Base-by-base conservation (phyloP, 2,888 invertebrate genomes). In the Eilema sororculum region DNA sequence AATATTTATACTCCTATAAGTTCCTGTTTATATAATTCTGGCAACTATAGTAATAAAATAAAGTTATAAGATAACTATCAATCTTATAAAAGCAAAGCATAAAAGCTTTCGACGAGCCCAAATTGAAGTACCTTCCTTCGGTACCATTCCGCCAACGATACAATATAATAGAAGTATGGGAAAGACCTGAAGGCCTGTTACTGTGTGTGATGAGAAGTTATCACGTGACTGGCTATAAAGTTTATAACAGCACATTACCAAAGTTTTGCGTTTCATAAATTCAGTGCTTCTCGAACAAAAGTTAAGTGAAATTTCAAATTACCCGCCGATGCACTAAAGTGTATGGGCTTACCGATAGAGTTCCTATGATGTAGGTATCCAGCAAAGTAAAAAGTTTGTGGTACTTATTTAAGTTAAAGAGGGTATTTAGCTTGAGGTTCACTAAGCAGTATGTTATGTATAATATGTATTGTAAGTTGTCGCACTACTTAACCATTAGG, bases 221-320 rank as follows among this genome's bases (percentile, higher is more conserved):
- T 71, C 67, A 76, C 65, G 64, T 74, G 76, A 72, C 80, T 76
- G 56, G 70, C 76, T 68, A 64, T 69, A 70, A 79, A 80, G 74
- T 79, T 81, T 74, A 73, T 71, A 76, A 73, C 68, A 76, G 71
- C 73, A 80, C 78, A 76, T 81, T 76, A 85, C 71, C 63, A 76
- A 85, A 85, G 72, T 81, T 85, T 79, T 69, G 71, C 79, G 74
- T 78, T 78, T 82, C 81, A 84, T 84, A 83, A 83, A 85, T 85
- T 85, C 77, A 75, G 74, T 77, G 69, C 68, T 78, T 70, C 75
- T 77, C 75, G 76, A 76, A 74, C 73, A 73, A 73, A 74, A 82
- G 76, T 80, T 81, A 83, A 86, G 86, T 86, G 81, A 85, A 86
- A 86, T 86, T 85, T 83, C 62, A 78, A 78, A 83, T 82, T 81